Evolutionary conservation across 2,797 vertebrate species (phyloP).

Genomic region (Lagorchestes hirsutus): DNA sequence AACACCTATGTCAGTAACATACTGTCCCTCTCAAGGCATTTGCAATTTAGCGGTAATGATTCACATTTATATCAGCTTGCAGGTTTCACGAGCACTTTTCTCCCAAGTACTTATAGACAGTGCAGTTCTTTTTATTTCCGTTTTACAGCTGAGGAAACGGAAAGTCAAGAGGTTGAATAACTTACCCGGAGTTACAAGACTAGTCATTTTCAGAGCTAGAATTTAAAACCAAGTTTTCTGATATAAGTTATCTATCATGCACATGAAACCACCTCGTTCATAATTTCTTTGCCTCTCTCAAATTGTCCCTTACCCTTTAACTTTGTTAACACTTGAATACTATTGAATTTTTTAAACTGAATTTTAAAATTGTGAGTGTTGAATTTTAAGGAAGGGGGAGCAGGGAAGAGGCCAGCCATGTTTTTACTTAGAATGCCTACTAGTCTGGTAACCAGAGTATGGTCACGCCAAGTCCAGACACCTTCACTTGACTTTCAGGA

Average conservation of each 20-base stretch:
- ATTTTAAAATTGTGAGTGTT: no score
- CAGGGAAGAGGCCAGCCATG: not conserved
- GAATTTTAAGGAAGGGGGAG: not conserved
- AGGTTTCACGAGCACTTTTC: not conserved
- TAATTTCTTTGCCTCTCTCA: not conserved
- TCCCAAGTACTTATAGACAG: not conserved
- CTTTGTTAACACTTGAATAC: not conserved
- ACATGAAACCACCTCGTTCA: not conserved
- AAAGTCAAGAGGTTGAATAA: slow-evolving; percentile 16
- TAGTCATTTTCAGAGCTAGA: not conserved
- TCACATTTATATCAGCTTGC: not conserved
- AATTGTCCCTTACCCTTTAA: not conserved
- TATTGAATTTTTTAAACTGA: not conserved
- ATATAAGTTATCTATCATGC: not conserved
- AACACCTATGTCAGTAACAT: not conserved
- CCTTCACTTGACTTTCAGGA: not conserved
- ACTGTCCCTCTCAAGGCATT: not conserved
- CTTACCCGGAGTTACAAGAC: not conserved
- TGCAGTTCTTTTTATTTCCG: not conserved
- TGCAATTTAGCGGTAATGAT: not conserved
- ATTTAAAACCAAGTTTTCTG: slow-evolving; percentile 13
- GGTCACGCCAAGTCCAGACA: not conserved
- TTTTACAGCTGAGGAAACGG: slow-evolving; percentile 25
- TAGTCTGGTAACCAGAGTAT: not conserved
- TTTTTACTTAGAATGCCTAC: not conserved